phyloP scores from a whole-genome alignment of 2,113 vertebrate genomes.

The Lamprologus speciosus region DNA sequence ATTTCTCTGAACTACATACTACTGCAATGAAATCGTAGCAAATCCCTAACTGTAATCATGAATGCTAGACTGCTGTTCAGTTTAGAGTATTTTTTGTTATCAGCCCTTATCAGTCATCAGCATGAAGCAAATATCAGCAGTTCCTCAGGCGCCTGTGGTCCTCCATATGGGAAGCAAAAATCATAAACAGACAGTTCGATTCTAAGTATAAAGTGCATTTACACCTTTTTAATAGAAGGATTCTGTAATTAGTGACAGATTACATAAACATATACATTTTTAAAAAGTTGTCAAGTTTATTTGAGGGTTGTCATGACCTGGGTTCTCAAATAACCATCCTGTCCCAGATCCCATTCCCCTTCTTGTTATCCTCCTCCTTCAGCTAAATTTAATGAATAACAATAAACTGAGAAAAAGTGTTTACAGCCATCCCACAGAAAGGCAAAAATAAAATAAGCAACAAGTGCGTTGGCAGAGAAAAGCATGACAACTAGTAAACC shows the following conservation, averaged over 20 bases:
- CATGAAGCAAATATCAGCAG: not conserved
- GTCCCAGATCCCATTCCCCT: not conserved
- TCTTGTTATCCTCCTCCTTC: not conserved
- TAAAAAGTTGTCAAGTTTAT: not conserved
- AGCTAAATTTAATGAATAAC: not conserved
- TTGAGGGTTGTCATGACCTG: not conserved
- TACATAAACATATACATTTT: not conserved
- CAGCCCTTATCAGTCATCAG: not conserved
- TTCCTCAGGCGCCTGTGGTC: not conserved
- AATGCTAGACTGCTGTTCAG: not conserved
- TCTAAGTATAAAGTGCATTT: not conserved
- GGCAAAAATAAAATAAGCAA: slow-evolving; percentile 9
- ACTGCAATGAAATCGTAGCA: not conserved
- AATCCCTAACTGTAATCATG: not conserved
- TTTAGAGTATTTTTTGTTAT: not conserved
- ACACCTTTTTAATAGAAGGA: not conserved
- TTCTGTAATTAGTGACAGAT: not conserved
- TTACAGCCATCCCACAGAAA: slow-evolving; percentile 8
- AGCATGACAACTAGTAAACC: slow-evolving; percentile 15
- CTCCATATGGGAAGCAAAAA: not conserved
- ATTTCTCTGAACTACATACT: not conserved
- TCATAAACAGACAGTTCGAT: not conserved
- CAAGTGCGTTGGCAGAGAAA: slow-evolving; percentile 5
- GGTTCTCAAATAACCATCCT: not conserved
- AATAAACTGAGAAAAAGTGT: not conserved